These are phyloP conservation scores for Lepidochrysops patricia DNA, from an alignment of 2,888 invertebrate genomes.

Conservation along the genomic window DNA sequence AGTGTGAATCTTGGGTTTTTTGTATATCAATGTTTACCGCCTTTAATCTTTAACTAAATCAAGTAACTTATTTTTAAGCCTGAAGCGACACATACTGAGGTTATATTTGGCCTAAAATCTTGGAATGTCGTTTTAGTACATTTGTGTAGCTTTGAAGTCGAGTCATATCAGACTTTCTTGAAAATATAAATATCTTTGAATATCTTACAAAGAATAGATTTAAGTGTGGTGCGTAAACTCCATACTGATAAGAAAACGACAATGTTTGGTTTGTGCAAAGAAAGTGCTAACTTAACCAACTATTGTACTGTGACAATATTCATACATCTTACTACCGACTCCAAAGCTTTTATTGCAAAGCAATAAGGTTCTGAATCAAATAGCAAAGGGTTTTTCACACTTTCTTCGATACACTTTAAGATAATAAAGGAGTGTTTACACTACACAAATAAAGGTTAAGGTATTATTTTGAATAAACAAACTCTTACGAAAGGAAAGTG, in stretches of 20 bases:
- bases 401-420: conserved; percentile 9
- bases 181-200: not conserved
- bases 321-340: not conserved
- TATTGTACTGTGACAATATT: not conserved
- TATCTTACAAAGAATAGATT: not conserved
- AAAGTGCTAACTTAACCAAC: conserved; percentile 4
- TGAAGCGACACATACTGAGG: not conserved
- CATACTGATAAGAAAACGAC: not conserved
- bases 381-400: not conserved
- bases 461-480: conserved; percentile 12
- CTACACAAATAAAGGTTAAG: not conserved
- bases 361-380: not conserved
- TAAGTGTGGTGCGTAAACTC: not conserved
- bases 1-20: no score
- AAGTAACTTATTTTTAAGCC: not conserved
- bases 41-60: no score
- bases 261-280: not conserved
- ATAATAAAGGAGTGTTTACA: conserved; percentile 7
- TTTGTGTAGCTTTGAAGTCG: no score
- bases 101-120: no score
- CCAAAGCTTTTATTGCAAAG: not conserved
- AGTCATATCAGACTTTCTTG: no score
- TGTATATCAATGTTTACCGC: no score
- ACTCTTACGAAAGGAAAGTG: conserved; percentile 33
- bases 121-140: no score